These are phyloP conservation scores for Aix galericulata DNA, from an alignment of 2,113 vertebrate genomes.

Conservation along the genomic window DNA sequence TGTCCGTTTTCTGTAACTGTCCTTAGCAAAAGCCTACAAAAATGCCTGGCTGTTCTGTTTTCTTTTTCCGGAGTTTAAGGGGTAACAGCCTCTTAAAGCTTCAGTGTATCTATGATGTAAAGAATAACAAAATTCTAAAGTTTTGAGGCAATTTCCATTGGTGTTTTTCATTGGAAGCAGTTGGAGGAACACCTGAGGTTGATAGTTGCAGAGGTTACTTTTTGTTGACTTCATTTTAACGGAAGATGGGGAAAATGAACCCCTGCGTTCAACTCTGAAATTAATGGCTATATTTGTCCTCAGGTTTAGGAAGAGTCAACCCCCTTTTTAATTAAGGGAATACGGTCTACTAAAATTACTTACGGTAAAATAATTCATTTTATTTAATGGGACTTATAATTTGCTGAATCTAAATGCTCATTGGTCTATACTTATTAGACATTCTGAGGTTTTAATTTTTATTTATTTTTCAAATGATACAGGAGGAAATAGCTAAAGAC, in stretches of 20 bases:
- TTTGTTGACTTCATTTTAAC: neutral
- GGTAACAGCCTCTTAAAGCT: neutral
- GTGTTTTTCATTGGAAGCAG: neutral
- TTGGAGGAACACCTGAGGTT: neutral
- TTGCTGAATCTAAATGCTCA: neutral
- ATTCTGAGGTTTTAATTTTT: neutral
- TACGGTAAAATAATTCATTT: neutral
- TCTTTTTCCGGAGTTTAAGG: neutral
- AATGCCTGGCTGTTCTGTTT: neutral
- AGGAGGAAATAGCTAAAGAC: constrained; percentile 99
- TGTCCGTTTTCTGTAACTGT: neutral
- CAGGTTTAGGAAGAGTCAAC: neutral
- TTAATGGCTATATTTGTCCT: neutral
- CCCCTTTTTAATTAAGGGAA: neutral
- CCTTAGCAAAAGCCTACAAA: neutral
- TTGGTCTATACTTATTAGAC: neutral
- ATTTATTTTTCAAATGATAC: constrained; percentile 8
- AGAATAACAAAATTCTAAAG: neutral
- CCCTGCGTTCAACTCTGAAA: neutral
- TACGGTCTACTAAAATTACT: neutral
- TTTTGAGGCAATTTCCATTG: neutral
- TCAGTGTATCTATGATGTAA: neutral
- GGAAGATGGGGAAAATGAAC: neutral
- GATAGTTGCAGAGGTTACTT: neutral
- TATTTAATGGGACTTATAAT: neutral